Evolutionary conservation across 2,113 vertebrate genomes (phyloP).

Genomic region (Pseudorasbora parva): DNA sequence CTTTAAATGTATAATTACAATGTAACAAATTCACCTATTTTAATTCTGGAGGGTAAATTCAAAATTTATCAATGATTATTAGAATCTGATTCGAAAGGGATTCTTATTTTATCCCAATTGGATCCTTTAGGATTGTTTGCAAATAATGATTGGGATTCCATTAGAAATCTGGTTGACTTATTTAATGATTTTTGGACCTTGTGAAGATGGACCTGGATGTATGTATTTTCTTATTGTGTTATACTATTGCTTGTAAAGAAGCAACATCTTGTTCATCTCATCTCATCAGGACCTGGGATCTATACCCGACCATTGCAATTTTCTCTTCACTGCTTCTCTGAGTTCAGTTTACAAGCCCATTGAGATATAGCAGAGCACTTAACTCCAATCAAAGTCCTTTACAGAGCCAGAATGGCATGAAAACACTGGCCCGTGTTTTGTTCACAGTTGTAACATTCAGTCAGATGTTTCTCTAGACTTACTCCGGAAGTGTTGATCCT

Average conservation of each 20-base stretch:
- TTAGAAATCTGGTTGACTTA: not conserved
- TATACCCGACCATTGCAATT: not conserved
- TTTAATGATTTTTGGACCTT: not conserved
- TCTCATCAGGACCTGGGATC: too few species aligned
- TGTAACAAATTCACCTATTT: too few species aligned
- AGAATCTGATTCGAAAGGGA: not conserved
- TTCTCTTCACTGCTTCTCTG: not conserved
- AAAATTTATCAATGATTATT: too few species aligned
- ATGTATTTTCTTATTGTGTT: not conserved
- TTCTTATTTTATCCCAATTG: not conserved
- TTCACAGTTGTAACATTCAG: not conserved
- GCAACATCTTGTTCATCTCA: not conserved
- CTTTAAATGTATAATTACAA: too few species aligned
- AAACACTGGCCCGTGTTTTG: not conserved
- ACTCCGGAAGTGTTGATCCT: slow-evolving; percentile 44
- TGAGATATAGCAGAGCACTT: not conserved
- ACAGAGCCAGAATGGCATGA: not conserved
- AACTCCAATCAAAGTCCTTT: not conserved
- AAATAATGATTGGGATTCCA: not conserved
- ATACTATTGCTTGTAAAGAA: not conserved
- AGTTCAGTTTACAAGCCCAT: not conserved
- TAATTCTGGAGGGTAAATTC: too few species aligned
- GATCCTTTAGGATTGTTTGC: not conserved
- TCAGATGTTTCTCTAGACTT: slow-evolving; percentile 23
- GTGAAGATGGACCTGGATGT: too few species aligned